Evolutionary conservation across 1,140 invertebrate genomes (phyloP).

Genomic region (Drosophila kurseongensis): DNA sequence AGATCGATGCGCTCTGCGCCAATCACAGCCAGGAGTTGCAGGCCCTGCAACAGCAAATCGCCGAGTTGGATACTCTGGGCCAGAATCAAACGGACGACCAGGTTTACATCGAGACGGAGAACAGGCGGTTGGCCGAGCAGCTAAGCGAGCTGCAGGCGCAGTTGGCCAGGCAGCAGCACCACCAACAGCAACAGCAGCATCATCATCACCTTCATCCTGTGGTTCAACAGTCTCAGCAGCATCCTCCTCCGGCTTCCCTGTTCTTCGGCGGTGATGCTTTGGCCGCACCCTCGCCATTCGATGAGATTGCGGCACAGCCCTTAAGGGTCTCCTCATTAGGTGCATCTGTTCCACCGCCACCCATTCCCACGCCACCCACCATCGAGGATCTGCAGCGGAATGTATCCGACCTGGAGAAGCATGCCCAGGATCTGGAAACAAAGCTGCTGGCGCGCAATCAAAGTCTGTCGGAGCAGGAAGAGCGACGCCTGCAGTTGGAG

Average conservation of each 20-base stretch:
- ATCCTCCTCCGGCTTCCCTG: slow-evolving; percentile 48
- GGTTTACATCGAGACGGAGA: slow-evolving; percentile 82
- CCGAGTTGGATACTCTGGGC: slow-evolving; percentile 76
- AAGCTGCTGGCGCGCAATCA: slow-evolving; percentile 60
- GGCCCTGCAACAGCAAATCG: slow-evolving; percentile 70
- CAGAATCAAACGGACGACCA: slow-evolving; percentile 84
- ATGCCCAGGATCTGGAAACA: slow-evolving; percentile 71
- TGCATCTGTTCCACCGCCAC: slow-evolving; percentile 14
- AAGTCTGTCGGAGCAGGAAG: slow-evolving; percentile 49
- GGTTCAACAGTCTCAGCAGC: background rate
- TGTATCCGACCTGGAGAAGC: slow-evolving; percentile 81
- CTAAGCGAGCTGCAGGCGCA: slow-evolving; percentile 71
- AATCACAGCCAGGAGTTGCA: slow-evolving; percentile 78
- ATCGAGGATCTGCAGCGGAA: slow-evolving; percentile 81
- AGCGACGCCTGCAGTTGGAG: slow-evolving; percentile 54
- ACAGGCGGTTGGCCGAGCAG: slow-evolving; percentile 74
- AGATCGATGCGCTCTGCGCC: slow-evolving; percentile 70
- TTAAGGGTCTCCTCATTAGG: slow-evolving; percentile 21
- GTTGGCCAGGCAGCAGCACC: slow-evolving; percentile 46
- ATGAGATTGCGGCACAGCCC: slow-evolving; percentile 71
- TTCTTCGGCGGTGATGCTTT: slow-evolving; percentile 68
- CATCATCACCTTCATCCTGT: background rate
- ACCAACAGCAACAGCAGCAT: slow-evolving; percentile 11
- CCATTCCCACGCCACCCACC: slow-evolving; percentile 29
- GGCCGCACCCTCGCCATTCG: slow-evolving; percentile 67